Evolutionary conservation across 1,140 invertebrate genomes (phyloP).

Genomic region (Drosophila quadrilineata): DNA sequence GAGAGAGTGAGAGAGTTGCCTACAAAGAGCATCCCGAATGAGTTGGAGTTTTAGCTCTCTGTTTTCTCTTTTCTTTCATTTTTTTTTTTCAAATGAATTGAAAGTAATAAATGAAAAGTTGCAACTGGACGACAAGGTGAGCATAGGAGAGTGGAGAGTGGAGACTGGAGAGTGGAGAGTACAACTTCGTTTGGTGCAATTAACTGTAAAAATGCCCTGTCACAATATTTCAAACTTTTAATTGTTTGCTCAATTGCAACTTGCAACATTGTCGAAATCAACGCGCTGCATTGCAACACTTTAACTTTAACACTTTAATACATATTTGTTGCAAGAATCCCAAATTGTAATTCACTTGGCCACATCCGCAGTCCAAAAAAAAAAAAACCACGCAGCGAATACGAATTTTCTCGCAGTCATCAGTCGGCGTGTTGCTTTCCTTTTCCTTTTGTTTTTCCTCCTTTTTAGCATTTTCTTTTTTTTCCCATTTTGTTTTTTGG

Average conservation of each 20-base stretch:
- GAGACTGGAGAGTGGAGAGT: background rate
- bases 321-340: background rate
- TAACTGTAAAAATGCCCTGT: constrained; percentile 77
- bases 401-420: too few relatives aligned
- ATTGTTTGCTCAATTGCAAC: constrained; percentile 73
- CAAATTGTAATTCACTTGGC: background rate
- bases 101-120: constrained; percentile 58
- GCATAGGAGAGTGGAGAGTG: background rate
- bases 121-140: background rate
- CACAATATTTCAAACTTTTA: constrained; percentile 79
- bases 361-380: background rate
- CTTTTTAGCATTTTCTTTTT: background rate
- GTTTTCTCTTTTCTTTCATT: too few relatives aligned
- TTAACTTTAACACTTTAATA: constrained; percentile 12
- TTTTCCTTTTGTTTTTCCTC: background rate
- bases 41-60: too few relatives aligned
- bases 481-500: constrained; percentile 5
- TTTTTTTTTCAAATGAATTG: constrained; percentile 60
- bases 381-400: too few relatives aligned
- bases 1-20: background rate
- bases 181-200: constrained; percentile 51
- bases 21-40: background rate
- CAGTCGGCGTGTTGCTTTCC: background rate
- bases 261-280: constrained; percentile 29
- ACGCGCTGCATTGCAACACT: too few relatives aligned